Evolutionary conservation across 2,888 invertebrate genomes (phyloP), one percentile per base, ranked within the genome.

Genomic region (Sinodicranocentrus sp.): DNA sequence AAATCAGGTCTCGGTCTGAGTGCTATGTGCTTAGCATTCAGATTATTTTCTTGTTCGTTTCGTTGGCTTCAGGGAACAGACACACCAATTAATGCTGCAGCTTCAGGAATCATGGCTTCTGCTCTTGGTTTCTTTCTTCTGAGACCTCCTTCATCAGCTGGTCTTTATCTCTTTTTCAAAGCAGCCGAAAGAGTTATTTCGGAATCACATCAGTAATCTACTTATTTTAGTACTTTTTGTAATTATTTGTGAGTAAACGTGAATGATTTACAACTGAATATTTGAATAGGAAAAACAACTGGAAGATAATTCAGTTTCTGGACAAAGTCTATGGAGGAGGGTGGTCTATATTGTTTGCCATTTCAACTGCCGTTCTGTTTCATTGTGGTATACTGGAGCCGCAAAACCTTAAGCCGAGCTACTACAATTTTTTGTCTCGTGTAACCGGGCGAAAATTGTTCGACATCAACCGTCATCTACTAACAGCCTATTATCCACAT

Each of bases 371-470:
- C 13, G 91, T 94, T 84, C 92, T 96, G 44, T 95, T 96, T 90
- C 95, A 95, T 90, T 94, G 94, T 5, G 95, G 94, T 72, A 93
- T 95, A 44, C 89, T 96, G 82, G 96, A 97, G 90, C 95, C 96
- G 0, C 94, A 94, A 82, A 94, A 94, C 89, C 90, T 97, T 85
- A 92, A 96, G 86, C 92, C 94, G n/a, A 95, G 95, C 76, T 97
- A 97, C 91, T 95, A 94, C 93, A 95, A 94, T 90, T 96, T 96
- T 90, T 91, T 97, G 54, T 92, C 93, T 86, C 92, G 92, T 83
- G 92, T 96, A 85, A 96, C 96, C 0, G 95, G 94, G n/a, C 25
- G 85, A 65, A 88, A 86, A 61, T 61, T 88, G 21, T 85, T 85
- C 52, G 88, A 88, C 21, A 88, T 88, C n/a, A 88, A 88, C 44